phyloP scores from a whole-genome alignment of 2,797 vertebrate genomes.

The Rhabdophis nuchalis region DNA sequence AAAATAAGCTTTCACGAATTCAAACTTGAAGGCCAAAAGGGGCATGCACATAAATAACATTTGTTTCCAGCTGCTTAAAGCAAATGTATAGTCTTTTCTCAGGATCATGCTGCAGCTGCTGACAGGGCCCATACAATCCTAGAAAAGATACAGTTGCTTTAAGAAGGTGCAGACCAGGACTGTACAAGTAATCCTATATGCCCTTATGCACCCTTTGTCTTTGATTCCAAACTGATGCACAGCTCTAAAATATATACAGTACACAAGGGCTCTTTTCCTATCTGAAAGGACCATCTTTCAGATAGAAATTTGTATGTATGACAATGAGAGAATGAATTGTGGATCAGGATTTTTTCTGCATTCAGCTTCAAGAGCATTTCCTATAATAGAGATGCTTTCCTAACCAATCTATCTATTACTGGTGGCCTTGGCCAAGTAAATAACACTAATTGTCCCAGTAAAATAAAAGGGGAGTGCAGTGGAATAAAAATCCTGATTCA shows the following conservation, averaged over 20 bases:
- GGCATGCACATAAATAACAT: background rate
- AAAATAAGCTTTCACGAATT: background rate
- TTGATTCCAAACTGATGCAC: background rate
- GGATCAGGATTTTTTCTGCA: background rate
- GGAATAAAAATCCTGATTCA: background rate
- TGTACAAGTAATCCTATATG: background rate
- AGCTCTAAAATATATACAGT: background rate
- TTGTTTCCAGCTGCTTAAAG: background rate
- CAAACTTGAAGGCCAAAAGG: background rate
- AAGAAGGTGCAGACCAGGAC: background rate
- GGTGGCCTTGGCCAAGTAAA: background rate
- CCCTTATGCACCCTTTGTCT: background rate
- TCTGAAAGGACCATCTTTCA: background rate
- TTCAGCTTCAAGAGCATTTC: background rate
- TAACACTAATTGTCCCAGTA: background rate
- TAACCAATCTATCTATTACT: background rate
- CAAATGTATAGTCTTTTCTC: background rate
- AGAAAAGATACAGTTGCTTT: background rate
- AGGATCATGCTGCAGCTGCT: background rate
- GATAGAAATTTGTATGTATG: too few species aligned
- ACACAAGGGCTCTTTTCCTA: background rate
- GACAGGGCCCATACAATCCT: background rate
- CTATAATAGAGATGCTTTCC: background rate
- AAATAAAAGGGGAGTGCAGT: background rate
- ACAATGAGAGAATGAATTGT: background rate